Evolutionary conservation across 2,888 invertebrate genomes (phyloP).

Genomic region (Polyploca ridens): DNA sequence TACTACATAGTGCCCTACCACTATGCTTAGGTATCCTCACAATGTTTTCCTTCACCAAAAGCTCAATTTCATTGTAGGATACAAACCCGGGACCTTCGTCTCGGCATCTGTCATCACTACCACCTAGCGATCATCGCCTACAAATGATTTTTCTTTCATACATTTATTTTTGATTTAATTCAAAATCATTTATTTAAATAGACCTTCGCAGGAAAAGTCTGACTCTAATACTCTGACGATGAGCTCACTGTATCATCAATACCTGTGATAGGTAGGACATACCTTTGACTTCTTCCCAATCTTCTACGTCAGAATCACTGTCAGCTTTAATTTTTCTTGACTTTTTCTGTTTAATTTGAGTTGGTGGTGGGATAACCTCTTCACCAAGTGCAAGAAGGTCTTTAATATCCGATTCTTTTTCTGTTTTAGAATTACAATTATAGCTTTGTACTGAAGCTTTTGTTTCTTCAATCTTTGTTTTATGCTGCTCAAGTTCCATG

Average conservation of each 20-base stretch:
- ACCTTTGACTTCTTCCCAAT: constrained; percentile 91
- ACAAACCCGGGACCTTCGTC: too few relatives aligned
- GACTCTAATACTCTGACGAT: too few relatives aligned
- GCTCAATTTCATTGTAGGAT: too few relatives aligned
- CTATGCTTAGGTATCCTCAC: too few relatives aligned
- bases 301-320: constrained; percentile 87
- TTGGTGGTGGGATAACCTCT: constrained; percentile 54
- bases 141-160: too few relatives aligned
- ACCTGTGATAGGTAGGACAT: constrained; percentile 19
- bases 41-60: too few relatives aligned
- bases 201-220: too few relatives aligned
- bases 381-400: constrained; percentile 88
- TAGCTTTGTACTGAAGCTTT: constrained; percentile 83
- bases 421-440: constrained; percentile 45
- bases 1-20: too few relatives aligned
- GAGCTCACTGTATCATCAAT: too few relatives aligned
- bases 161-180: too few relatives aligned
- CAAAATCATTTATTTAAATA: too few relatives aligned
- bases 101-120: too few relatives aligned
- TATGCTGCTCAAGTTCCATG: constrained; percentile 84
- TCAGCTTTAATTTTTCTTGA: constrained; percentile 54
- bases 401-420: constrained; percentile 80
- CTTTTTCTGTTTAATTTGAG: constrained; percentile 46
- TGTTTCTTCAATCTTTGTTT: constrained; percentile 85
- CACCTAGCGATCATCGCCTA: neutral